Evolutionary conservation across 2,797 vertebrate genomes (phyloP).

Genomic region (Leptodactylus fallax): DNA sequence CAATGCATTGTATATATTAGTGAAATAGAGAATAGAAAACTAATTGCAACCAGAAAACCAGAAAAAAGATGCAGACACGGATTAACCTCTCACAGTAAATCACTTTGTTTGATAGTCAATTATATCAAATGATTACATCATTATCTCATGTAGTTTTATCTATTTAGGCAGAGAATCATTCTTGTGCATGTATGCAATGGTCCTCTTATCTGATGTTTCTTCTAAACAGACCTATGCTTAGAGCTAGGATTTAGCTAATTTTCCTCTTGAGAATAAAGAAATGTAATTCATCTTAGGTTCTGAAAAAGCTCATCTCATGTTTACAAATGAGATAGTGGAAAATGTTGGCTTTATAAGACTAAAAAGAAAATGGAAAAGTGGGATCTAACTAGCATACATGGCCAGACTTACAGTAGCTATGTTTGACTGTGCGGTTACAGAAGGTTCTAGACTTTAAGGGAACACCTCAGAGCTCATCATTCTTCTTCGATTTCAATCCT

Average conservation of each 20-base stretch:
- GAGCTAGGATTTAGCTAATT: neutral
- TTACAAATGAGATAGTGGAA: neutral
- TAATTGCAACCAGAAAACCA: neutral
- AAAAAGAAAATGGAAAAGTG: neutral
- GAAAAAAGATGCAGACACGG: neutral
- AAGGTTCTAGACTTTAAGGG: too few species aligned
- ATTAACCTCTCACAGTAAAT: neutral
- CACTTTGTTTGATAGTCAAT: neutral
- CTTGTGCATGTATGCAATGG: neutral
- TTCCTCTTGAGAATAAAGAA: constrained; percentile 1
- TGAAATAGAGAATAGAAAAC: neutral
- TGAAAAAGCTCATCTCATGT: neutral
- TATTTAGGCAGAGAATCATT: neutral
- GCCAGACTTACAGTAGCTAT: too few species aligned
- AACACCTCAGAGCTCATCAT: too few species aligned
- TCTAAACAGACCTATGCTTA: neutral
- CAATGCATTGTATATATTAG: neutral
- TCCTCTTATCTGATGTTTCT: constrained; percentile 13
- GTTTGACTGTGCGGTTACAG: too few species aligned
- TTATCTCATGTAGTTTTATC: neutral
- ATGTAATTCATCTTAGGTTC: neutral
- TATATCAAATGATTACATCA: constrained; percentile 12
- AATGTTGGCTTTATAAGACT: neutral
- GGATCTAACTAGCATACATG: too few species aligned
- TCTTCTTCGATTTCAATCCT: too few species aligned